A percentile compares a stretch with the other conserved stretches of the same genome.
Conservation (phyloP, 2,797 vertebrate species). For the Trematomus bernacchii region DNA sequence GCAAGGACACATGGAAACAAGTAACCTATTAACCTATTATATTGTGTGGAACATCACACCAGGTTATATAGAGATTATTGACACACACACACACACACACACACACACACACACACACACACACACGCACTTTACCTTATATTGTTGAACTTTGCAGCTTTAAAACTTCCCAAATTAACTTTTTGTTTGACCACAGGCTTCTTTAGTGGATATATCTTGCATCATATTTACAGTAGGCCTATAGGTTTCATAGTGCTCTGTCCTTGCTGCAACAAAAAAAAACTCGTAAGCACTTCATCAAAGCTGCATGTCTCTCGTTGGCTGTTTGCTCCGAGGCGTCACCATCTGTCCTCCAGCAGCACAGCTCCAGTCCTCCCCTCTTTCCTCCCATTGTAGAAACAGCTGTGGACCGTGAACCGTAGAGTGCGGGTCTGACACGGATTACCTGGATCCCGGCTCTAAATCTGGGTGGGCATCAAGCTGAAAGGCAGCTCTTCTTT, state of each 20-base stretch:
- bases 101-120: too few species aligned
- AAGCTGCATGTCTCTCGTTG: conserved; percentile 68
- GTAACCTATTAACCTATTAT: too few species aligned
- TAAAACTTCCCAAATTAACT: neutral
- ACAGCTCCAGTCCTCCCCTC: conserved; percentile 39
- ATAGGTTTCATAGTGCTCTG: neutral
- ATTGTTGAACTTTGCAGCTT: neutral
- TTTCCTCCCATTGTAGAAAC: conserved; percentile 71
- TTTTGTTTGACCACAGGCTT: neutral
- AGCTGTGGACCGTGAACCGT: conserved; percentile 74
- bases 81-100: too few species aligned
- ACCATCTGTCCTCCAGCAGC: conserved; percentile 74
- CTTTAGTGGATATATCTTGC: neutral
- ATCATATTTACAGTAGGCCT: conserved; percentile 3
- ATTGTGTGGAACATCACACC: too few species aligned
- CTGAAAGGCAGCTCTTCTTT: neutral
- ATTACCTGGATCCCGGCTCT: conserved; percentile 51
- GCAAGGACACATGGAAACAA: too few species aligned
- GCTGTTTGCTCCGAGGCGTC: conserved; percentile 76
- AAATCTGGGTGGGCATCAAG: conserved; percentile 36
- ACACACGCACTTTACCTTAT: too few species aligned
- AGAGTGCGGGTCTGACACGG: conserved; percentile 50
- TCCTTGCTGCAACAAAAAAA: conserved; percentile 8
- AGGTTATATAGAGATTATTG: too few species aligned
- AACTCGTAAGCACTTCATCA: neutral